A percentile compares a stretch with the other conserved stretches of the same genome.
Conservation (phyloP, 2,888 invertebrate genomes). For the Agonopterix arenella region DNA sequence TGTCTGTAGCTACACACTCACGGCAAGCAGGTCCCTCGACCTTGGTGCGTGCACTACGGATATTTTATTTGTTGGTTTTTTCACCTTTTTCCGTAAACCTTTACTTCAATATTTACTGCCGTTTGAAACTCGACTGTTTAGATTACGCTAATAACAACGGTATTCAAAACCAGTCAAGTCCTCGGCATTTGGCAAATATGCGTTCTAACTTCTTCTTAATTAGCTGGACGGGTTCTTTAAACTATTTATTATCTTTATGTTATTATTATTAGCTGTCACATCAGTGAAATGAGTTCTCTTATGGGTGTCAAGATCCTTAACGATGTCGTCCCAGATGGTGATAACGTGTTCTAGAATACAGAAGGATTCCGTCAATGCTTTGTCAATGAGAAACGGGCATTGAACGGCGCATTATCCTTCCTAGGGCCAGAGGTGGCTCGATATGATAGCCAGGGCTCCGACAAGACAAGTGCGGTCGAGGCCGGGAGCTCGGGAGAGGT, state of each 20-base stretch:
- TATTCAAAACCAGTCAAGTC: slow-evolving; percentile 17
- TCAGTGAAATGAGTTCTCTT: too few species aligned
- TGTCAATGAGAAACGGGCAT: slow-evolving; percentile 37
- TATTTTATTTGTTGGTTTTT: slow-evolving; percentile 55
- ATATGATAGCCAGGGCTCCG: slow-evolving; percentile 57
- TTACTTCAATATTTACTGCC: slow-evolving; percentile 24
- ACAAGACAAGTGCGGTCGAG: slow-evolving; percentile 47
- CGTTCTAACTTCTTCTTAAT: too few species aligned
- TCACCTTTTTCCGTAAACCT: slow-evolving; percentile 57
- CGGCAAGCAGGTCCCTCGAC: slow-evolving; percentile 61
- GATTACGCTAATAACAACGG: too few species aligned
- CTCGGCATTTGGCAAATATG: slow-evolving; percentile 16
- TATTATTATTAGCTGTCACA: neutral
- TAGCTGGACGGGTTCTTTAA: too few species aligned
- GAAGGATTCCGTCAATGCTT: neutral
- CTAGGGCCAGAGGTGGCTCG: slow-evolving; percentile 62
- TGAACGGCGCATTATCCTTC: slow-evolving; percentile 59
- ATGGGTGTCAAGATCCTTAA: too few species aligned
- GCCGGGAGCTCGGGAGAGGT: slow-evolving; percentile 64
- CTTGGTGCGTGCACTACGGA: slow-evolving; percentile 59
- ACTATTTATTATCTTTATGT: too few species aligned
- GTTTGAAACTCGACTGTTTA: slow-evolving; percentile 11
- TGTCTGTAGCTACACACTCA: slow-evolving; percentile 47
- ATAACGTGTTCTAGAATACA: too few species aligned
- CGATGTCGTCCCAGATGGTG: neutral